Conservation (phyloP, 2,113 vertebrate species). For the Rhipidura dahli region DNA sequence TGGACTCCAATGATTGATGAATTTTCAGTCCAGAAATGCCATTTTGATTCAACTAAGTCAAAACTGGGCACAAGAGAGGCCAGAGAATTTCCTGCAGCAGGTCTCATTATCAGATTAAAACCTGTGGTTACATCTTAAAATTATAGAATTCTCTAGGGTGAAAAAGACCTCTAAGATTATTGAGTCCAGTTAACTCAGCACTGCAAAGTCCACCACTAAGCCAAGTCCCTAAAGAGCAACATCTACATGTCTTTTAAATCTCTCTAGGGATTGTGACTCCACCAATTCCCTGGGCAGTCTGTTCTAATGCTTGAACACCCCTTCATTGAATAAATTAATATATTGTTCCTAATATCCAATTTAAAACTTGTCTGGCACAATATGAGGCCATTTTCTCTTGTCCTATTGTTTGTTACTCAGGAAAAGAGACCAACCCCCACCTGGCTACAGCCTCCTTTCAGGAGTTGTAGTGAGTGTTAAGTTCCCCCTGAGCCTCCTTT, state of each 20-base stretch:
- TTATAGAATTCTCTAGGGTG: neutral
- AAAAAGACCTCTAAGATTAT: neutral
- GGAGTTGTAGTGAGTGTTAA: fast-evolving
- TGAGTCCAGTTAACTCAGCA: neutral
- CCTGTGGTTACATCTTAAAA: neutral
- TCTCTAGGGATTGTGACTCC: neutral
- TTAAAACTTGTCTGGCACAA: neutral
- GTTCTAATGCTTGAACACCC: neutral
- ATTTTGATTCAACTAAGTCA: conserved; percentile 6
- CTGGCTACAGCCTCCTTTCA: neutral
- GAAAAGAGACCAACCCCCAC: neutral
- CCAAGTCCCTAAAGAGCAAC: neutral
- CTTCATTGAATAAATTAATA: neutral
- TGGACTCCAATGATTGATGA: neutral
- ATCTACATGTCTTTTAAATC: neutral
- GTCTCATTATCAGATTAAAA: conserved; percentile 8
- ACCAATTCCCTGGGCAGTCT: neutral
- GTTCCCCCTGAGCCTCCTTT: neutral
- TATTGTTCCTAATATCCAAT: neutral
- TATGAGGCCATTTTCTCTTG: neutral
- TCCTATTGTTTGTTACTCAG: neutral
- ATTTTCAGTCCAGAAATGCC: neutral
- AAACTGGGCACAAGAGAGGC: neutral
- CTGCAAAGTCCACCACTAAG: neutral
- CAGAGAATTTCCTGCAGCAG: neutral